These are phyloP conservation scores for Bombus fervidus DNA, from an alignment of 1,140 invertebrate genomes.

Conservation along the genomic window DNA sequence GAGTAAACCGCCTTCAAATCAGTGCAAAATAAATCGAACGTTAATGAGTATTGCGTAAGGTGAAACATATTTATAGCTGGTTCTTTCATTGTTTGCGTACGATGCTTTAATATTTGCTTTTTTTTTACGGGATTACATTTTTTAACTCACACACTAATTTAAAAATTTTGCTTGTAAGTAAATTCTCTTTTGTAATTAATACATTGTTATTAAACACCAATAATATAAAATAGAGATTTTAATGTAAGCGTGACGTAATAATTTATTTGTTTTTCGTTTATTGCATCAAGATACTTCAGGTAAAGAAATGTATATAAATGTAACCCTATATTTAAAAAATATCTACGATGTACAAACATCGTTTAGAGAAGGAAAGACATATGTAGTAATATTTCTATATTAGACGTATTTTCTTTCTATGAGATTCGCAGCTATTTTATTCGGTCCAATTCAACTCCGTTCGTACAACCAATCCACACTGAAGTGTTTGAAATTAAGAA, in stretches of 20 bases:
- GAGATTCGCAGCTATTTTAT: background rate
- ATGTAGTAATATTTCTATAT: background rate
- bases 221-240: no score
- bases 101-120: no score
- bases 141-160: background rate
- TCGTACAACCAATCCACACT: background rate
- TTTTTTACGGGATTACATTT: background rate
- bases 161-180: background rate
- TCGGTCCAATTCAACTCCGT: background rate
- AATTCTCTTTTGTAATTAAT: background rate
- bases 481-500: background rate
- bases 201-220: background rate
- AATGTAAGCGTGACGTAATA: no score
- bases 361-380: background rate
- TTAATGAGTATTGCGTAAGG: conserved; percentile 34
- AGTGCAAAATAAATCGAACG: conserved; percentile 47
- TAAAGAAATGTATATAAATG: no score
- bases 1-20: conserved; percentile 56
- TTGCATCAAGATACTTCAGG: background rate
- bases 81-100: conserved; percentile 25
- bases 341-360: no score
- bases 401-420: background rate
- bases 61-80: conserved; percentile 9
- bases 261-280: background rate
- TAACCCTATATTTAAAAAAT: no score